Percentiles rank a stretch among this genome's conserved stretches.
Evolutionary conservation across 2,113 vertebrate species (phyloP).

Genomic region (Lonchura striata): DNA sequence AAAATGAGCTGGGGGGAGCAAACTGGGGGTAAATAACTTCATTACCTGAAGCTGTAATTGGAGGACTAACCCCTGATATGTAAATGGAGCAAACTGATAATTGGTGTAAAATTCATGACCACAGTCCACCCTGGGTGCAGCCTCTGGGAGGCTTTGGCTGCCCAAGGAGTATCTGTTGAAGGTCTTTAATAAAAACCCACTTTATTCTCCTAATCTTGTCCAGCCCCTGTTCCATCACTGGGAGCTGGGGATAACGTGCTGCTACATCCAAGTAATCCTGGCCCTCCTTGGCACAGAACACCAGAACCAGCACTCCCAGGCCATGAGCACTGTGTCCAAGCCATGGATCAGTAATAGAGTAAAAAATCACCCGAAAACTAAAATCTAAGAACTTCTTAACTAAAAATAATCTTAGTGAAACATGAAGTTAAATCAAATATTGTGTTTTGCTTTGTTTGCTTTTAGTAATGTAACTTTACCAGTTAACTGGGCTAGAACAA

Average conservation of each 20-base stretch:
- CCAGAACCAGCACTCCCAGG: background rate
- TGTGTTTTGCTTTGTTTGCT: too few relatives aligned
- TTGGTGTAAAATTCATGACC: background rate
- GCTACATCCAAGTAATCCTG: background rate
- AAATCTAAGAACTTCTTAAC: too few relatives aligned
- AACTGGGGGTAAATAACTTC: background rate
- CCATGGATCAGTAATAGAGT: background rate
- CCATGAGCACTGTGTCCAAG: rapidly evolving
- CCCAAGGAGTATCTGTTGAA: background rate
- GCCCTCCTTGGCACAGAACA: background rate
- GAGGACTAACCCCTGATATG: background rate
- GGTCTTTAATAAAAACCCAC: background rate
- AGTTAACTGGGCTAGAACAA: too few relatives aligned
- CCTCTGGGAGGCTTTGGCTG: background rate
- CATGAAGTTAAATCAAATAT: too few relatives aligned
- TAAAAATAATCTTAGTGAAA: too few relatives aligned
- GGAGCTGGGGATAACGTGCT: background rate
- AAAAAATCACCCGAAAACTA: too few relatives aligned
- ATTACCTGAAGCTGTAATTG: background rate
- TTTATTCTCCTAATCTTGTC: background rate
- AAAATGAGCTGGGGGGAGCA: background rate
- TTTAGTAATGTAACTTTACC: too few relatives aligned
- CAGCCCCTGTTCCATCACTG: background rate
- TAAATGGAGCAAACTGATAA: background rate
- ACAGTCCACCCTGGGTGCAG: background rate